A percentile compares a stretch with the other conserved stretches of the same genome.
phyloP scores from a whole-genome alignment of 2,888 invertebrate species.

The Sepiola atlantica region DNA sequence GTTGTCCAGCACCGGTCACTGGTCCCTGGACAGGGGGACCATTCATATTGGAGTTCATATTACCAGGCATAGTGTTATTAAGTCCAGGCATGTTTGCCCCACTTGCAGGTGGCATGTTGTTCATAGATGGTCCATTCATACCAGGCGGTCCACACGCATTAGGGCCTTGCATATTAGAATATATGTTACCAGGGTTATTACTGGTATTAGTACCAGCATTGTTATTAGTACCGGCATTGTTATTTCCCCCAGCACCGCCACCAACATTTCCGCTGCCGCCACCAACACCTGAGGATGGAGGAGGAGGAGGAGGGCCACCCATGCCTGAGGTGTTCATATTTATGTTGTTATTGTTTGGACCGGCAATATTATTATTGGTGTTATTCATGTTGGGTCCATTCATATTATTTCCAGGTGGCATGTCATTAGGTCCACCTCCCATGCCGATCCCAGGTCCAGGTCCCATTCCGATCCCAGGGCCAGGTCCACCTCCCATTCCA shows the following conservation, averaged over 20 bases:
- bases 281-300: constrained; percentile 49
- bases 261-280: not conserved
- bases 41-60: constrained; percentile 53
- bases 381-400: constrained; percentile 49
- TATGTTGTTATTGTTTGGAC: constrained; percentile 54
- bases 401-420: constrained; percentile 49
- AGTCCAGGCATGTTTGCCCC: constrained; percentile 50
- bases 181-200: constrained; percentile 32
- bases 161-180: constrained; percentile 43
- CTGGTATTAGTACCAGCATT: not conserved
- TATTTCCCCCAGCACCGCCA: not conserved
- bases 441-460: constrained; percentile 49
- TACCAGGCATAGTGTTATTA: constrained; percentile 42
- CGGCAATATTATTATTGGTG: constrained; percentile 58
- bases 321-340: constrained; percentile 45
- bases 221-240: not conserved
- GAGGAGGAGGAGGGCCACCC: constrained; percentile 49
- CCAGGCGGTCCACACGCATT: constrained; percentile 40
- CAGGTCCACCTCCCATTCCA: constrained; percentile 45
- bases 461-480: constrained; percentile 51
- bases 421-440: constrained; percentile 48
- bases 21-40: constrained; percentile 49
- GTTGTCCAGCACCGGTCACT: constrained; percentile 49
- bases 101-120: constrained; percentile 44
- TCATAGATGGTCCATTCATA: constrained; percentile 53